Evolutionary conservation across 1,140 invertebrate genomes (phyloP).

Genomic region (Formica selysi): DNA sequence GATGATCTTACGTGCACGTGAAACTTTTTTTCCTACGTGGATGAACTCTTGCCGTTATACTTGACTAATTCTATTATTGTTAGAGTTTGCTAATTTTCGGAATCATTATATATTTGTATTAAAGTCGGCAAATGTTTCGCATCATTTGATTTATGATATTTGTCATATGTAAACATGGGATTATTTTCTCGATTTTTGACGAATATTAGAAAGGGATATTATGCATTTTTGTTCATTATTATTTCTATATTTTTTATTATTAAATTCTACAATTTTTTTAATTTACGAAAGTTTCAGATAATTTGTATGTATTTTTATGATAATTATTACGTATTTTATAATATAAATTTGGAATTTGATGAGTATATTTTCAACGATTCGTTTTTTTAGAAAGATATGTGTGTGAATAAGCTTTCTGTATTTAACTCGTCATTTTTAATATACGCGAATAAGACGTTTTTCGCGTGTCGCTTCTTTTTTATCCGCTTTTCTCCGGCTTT

Average conservation of each 20-base stretch:
- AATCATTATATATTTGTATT: not conserved
- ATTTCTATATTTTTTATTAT: not conserved
- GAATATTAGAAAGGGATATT: not conserved
- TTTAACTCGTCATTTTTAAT: conserved; percentile 26
- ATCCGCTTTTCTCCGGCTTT: conserved; percentile 29
- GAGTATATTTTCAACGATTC: not conserved
- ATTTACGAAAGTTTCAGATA: not conserved
- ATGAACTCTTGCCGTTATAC: conserved; percentile 15
- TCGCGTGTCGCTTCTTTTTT: conserved; percentile 15
- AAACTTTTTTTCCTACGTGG: conserved; percentile 22
- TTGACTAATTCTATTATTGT: not conserved
- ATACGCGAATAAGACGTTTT: conserved; percentile 34
- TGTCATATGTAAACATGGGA: not conserved
- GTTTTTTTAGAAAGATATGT: not conserved
- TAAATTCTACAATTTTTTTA: not conserved
- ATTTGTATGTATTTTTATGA: not conserved
- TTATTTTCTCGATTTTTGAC: not conserved
- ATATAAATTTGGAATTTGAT: not conserved
- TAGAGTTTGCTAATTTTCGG: not conserved
- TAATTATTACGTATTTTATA: not conserved
- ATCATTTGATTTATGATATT: not conserved
- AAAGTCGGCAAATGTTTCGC: not conserved
- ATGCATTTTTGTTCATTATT: not conserved
- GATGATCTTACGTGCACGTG: conserved; percentile 35
- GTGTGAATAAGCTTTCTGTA: not conserved